Conservation (phyloP, 2,888 invertebrate species). For the Drosophila peninsularis region DNA sequence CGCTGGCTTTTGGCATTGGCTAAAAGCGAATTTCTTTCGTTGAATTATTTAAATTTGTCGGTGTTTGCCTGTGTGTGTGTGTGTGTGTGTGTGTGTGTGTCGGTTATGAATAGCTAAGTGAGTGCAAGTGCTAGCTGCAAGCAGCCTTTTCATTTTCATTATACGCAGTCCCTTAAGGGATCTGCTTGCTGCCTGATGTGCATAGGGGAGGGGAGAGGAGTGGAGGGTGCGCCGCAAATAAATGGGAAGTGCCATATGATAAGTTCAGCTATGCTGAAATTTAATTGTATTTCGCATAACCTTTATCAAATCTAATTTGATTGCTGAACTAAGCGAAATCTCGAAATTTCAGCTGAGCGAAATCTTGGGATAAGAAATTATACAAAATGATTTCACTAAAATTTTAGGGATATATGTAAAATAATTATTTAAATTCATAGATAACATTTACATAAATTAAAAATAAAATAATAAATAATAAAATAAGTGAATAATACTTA, state of each 20-base stretch:
- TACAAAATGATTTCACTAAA: no score
- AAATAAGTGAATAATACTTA: no score
- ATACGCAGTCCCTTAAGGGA: conserved; percentile 16
- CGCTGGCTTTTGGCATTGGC: conserved; percentile 39
- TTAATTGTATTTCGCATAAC: conserved; percentile 19
- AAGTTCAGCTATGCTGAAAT: background rate
- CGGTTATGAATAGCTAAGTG: conserved; percentile 75
- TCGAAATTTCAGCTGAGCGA: no score
- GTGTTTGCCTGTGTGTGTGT: conserved; percentile 11
- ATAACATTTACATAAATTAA: no score
- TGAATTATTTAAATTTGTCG: conserved; percentile 69
- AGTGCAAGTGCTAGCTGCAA: conserved; percentile 49
- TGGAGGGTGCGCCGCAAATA: background rate
- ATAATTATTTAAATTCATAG: no score
- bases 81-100: conserved; percentile 32
- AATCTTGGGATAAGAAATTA: no score
- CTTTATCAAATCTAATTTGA: conserved; percentile 12
- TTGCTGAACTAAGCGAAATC: background rate
- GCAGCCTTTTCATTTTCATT: conserved; percentile 43
- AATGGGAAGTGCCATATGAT: conserved; percentile 8
- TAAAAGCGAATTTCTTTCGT: conserved; percentile 60
- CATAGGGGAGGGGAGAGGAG: background rate
- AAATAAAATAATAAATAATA: no score
- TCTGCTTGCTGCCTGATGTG: background rate
- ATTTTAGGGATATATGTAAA: background rate